Evolutionary conservation across 2,888 invertebrate genomes (phyloP).

Genomic region (Acleris sparsana): DNA sequence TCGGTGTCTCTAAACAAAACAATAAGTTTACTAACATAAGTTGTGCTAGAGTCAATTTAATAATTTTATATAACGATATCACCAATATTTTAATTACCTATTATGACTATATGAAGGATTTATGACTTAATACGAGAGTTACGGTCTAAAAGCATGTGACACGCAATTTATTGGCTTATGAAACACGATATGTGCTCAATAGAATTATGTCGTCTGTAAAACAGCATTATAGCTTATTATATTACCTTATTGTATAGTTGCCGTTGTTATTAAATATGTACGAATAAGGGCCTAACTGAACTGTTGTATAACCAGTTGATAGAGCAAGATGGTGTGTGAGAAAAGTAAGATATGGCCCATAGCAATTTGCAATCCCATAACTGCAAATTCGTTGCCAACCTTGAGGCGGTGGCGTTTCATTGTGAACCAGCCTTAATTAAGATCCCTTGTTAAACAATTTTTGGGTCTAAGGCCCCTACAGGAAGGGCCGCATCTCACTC

Average conservation of each 20-base stretch:
- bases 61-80: constrained; percentile 45
- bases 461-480: too few species aligned
- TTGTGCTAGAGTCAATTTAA: constrained; percentile 66
- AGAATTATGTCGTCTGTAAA: constrained; percentile 51
- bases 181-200: constrained; percentile 60
- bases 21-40: constrained; percentile 49
- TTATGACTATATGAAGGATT: constrained; percentile 13
- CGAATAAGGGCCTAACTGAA: constrained; percentile 27
- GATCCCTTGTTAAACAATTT: too few species aligned
- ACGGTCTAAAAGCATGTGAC: constrained; percentile 34
- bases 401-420: too few species aligned
- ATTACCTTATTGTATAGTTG: constrained; percentile 14
- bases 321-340: not conserved
- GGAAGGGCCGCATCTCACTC: too few species aligned
- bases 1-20: constrained; percentile 17
- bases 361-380: too few species aligned
- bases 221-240: constrained; percentile 40
- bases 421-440: too few species aligned
- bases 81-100: constrained; percentile 20
- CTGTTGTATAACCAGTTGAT: constrained; percentile 10
- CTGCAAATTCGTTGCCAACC: too few species aligned
- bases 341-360: not conserved
- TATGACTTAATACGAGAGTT: constrained; percentile 35
- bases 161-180: constrained; percentile 52
- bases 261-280: constrained; percentile 33